Percentiles rank a stretch among this genome's conserved stretches.
phyloP scores from a whole-genome alignment of 2,797 vertebrate species.

The Poeciliopsis turneri region DNA sequence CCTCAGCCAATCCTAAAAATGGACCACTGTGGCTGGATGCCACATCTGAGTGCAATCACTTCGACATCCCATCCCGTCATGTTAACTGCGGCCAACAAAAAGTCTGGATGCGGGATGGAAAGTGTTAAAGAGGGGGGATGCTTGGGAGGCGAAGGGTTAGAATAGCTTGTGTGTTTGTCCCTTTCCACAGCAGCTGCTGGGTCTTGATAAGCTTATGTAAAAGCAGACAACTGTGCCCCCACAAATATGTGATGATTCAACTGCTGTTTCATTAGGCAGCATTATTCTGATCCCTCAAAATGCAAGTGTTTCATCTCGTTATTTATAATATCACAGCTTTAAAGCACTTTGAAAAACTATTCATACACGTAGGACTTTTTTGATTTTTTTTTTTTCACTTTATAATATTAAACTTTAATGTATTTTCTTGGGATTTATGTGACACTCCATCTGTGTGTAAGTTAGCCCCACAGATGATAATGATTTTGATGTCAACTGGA shows the following conservation, averaged over 20 bases:
- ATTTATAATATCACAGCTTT: background rate
- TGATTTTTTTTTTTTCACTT: background rate
- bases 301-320: background rate
- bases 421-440: background rate
- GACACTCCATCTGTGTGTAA: background rate
- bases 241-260: slow-evolving; percentile 8
- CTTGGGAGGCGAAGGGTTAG: slow-evolving; percentile 5
- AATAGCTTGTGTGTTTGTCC: slow-evolving; percentile 29
- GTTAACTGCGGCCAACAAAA: slow-evolving; percentile 1
- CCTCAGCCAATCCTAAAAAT: slow-evolving; percentile 63
- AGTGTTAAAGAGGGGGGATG: slow-evolving; percentile 12
- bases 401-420: background rate
- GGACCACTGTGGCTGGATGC: slow-evolving; percentile 49
- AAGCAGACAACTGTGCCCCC: slow-evolving; percentile 9
- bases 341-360: background rate
- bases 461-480: background rate
- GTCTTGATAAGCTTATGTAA: background rate
- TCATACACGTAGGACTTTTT: background rate
- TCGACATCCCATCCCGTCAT: slow-evolving; percentile 13
- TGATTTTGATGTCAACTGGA: background rate
- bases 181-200: slow-evolving; percentile 36
- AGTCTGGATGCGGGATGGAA: slow-evolving; percentile 11
- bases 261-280: slow-evolving; percentile 15
- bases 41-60: slow-evolving; percentile 67
- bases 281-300: background rate